A percentile compares a stretch with the other conserved stretches of the same genome.
phyloP scores from a whole-genome alignment of 2,888 invertebrate genomes.

The Agrotis ipsilon region DNA sequence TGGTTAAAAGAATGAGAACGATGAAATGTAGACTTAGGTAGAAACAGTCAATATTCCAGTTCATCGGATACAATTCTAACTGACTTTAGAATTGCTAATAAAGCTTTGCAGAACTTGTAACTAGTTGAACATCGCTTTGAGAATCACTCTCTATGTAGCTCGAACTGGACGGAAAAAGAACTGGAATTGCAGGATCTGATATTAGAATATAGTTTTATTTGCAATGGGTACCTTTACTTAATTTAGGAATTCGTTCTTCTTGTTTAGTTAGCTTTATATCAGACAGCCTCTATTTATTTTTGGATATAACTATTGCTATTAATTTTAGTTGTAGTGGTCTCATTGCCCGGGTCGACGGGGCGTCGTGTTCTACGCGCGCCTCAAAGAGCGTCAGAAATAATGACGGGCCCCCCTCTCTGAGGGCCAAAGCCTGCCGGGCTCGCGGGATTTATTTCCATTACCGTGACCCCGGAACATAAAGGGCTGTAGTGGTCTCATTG shows the following conservation, averaged over 20 bases:
- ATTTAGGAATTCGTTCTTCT: constrained; percentile 18
- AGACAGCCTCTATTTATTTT: not conserved
- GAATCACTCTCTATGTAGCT: constrained; percentile 46
- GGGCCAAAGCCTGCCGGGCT: no score
- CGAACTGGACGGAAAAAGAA: constrained; percentile 24
- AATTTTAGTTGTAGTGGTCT: not conserved
- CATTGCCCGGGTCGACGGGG: no score
- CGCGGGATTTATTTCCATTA: no score
- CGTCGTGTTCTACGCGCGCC: no score
- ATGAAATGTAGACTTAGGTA: not conserved
- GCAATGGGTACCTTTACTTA: constrained; percentile 37
- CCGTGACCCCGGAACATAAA: no score
- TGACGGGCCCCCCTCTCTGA: no score
- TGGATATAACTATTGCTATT: not conserved
- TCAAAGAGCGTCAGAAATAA: no score
- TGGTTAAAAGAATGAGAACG: not conserved
- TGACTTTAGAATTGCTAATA: constrained; percentile 27
- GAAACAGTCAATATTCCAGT: not conserved
- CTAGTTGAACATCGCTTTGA: constrained; percentile 17
- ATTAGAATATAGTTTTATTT: constrained; percentile 38
- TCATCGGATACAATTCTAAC: not conserved
- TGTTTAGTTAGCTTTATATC: constrained; percentile 1
- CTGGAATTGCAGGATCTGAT: constrained; percentile 36
- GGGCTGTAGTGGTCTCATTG: no score
- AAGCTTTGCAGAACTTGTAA: constrained; percentile 5